Evolutionary conservation across 2,888 invertebrate genomes (phyloP).

Genomic region (Oscheius sp.): DNA sequence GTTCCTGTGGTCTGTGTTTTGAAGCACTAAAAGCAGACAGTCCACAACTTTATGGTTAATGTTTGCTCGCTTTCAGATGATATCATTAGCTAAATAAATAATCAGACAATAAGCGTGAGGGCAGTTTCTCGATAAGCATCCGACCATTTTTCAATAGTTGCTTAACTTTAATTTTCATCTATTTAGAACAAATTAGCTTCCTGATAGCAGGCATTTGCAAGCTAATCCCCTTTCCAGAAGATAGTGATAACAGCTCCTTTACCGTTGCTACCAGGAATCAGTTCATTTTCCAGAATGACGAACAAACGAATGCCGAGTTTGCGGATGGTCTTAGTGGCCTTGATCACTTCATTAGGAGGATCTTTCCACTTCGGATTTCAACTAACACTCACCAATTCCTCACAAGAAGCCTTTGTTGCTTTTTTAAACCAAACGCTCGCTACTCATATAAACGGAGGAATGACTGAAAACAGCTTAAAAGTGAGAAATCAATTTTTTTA

Average conservation of each 20-base stretch:
- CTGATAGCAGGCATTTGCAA: background rate
- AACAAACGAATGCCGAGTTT: slow-evolving; percentile 36
- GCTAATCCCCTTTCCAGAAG: slow-evolving; percentile 11
- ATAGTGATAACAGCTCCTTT: background rate
- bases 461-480: slow-evolving; percentile 37
- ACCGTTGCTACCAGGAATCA: background rate
- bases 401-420: slow-evolving; percentile 53
- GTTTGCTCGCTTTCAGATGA: no score
- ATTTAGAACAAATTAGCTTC: background rate
- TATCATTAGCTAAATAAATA: no score
- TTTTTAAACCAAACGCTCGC: slow-evolving; percentile 54
- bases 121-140: background rate
- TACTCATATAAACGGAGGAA: slow-evolving; percentile 20
- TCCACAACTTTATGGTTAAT: no score
- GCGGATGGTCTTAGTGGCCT: slow-evolving; percentile 44
- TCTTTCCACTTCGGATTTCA: slow-evolving; percentile 64
- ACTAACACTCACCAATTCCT: slow-evolving; percentile 59
- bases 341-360: slow-evolving; percentile 53
- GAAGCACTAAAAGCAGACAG: no score
- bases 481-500: slow-evolving; percentile 4
- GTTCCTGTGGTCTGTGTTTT: no score
- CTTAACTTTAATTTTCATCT: background rate
- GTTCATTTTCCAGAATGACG: slow-evolving; percentile 24
- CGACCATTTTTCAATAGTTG: background rate
- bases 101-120: no score